Base-by-base conservation (phyloP, 2,797 vertebrate genomes). In the Melanotaenia pygmaea region DNA sequence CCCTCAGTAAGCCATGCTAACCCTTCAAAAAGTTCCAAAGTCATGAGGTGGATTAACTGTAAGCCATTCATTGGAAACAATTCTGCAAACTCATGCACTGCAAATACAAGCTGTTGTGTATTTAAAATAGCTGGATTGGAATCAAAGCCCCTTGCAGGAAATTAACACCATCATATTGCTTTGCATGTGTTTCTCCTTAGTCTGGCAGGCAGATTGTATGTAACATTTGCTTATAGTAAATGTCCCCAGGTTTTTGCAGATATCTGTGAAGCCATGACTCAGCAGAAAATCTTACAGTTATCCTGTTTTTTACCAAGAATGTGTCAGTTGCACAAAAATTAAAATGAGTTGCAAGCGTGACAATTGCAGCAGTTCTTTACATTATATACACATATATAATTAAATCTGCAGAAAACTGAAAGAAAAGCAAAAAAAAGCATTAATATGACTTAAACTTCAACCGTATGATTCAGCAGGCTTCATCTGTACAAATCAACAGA, bases 101-200 rank as follows among this genome's bases (percentile, higher is more conserved):
- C 74, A 84, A 74, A 87, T 67, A 73, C 62, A 83, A 58, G 47
- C 82, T 63, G 30, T 77, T 77, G 78, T 81, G 72, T 78, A 85
- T 90, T 90, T 89, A 90, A 83, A 91, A 89, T 89, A 85, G 56
- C 85, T 92, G 88, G 80, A 82, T 79, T 24, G 37, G 26, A 78
- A 50, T 78, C 66, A 90, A 89, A 89, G 83, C 58, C 69, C 54
- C 72, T 83, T 81, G 82, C 90, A 93, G 89, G 91, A 93, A 93
- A 92, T 91, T 67, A 74, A 81, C 56, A 63, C 89, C 83, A 89
- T 87, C 79, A 77, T 88, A 86, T 91, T 91, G 66, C 63, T 77
- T 72, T 79, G 68, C 90, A 92, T 91, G 86, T 92, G 90, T 90
- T 93, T 92, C 76, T 67, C 43, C 22, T 93, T 86, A 88, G 80